Conservation (phyloP, 2,113 vertebrate species). For the Oxyura jamaicensis region DNA sequence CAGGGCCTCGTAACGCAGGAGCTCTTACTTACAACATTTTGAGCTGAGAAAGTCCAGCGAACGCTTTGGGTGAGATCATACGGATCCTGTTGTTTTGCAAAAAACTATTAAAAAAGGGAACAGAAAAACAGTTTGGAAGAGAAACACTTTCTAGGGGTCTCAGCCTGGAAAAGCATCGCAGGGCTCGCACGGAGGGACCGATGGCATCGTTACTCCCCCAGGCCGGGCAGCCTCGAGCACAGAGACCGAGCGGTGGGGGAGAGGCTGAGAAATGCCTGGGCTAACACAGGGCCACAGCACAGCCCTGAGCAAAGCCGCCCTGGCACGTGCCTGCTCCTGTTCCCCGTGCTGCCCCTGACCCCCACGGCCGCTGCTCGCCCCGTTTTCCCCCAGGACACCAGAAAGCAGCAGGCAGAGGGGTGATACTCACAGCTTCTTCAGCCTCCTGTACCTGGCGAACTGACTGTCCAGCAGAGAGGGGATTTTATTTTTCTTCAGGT, state of each 20-base stretch:
- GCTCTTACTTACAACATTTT: conserved; percentile 46
- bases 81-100: conserved; percentile 66
- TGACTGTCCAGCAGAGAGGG: conserved; percentile 35
- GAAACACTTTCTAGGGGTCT: not conserved
- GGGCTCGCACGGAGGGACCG: no score
- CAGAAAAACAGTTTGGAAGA: not conserved
- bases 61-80: conserved; percentile 38
- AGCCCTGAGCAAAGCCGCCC: not conserved
- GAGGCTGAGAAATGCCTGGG: not conserved
- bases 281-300: fast-evolving
- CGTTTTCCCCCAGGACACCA: fast-evolving
- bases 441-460: conserved; percentile 50
- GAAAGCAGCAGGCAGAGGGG: fast-evolving
- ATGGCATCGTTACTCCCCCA: not conserved
- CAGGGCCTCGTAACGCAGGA: not conserved
- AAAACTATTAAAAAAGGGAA: conserved; percentile 7
- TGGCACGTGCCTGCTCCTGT: fast-evolving
- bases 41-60: conserved; percentile 56
- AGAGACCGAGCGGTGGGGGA: not conserved
- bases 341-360: fast-evolving
- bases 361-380: fast-evolving
- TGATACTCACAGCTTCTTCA: conserved; percentile 72
- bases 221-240: no score
- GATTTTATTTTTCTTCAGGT: conserved; percentile 72
- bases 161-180: no score